These are phyloP conservation scores for Procambarus clarkii DNA, from an alignment of 1,140 invertebrate genomes.

Conservation along the genomic window DNA sequence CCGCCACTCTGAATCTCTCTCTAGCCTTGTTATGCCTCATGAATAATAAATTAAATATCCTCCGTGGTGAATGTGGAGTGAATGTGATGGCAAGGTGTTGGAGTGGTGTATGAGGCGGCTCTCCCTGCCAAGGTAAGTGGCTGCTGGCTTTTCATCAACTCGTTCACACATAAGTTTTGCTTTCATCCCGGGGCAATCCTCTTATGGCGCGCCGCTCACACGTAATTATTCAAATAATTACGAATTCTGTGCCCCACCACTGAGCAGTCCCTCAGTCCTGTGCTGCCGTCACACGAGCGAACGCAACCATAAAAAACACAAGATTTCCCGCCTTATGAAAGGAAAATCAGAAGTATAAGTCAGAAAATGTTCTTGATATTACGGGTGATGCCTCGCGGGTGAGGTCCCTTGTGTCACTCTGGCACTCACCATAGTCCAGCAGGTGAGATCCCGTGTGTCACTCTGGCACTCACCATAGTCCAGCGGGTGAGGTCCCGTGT, in stretches of 20 bases:
- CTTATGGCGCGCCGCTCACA: conserved; percentile 11
- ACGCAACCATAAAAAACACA: not conserved
- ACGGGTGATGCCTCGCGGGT: not conserved
- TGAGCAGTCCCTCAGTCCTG: conserved; percentile 17
- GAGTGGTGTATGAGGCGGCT: not conserved
- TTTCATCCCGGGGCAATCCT: conserved; percentile 15
- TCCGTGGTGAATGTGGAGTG: too few species aligned
- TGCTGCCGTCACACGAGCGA: not conserved
- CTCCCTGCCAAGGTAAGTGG: not conserved
- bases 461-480: too few species aligned
- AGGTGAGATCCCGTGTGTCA: too few species aligned
- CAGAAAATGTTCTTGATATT: not conserved
- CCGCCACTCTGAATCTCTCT: not conserved
- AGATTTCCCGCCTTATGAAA: not conserved
- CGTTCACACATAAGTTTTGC: not conserved
- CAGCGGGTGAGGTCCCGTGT: too few species aligned
- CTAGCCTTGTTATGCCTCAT: too few species aligned
- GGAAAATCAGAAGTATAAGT: not conserved
- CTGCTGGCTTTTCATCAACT: conserved; percentile 12
- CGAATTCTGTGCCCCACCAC: not conserved
- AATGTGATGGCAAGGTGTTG: too few species aligned
- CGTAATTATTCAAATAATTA: conserved; percentile 48
- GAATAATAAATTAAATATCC: too few species aligned
- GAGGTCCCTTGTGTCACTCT: not conserved
- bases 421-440: too few species aligned